A percentile compares a stretch with the other conserved stretches of the same genome.
phyloP scores from a whole-genome alignment of 1,140 invertebrate species.

The Papilio aristodemus region DNA sequence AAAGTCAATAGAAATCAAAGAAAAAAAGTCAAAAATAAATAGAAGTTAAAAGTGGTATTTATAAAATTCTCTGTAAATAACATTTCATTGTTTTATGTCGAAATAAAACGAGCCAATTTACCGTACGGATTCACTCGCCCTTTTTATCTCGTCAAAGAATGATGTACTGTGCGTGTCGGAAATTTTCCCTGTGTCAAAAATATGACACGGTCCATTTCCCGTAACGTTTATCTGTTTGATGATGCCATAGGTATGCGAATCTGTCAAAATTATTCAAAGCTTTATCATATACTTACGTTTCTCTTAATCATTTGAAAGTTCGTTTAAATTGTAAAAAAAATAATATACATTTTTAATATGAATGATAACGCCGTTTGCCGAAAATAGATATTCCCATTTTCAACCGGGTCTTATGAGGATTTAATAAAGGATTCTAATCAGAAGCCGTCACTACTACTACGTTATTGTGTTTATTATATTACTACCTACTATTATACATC shows the following conservation, averaged over 20 bases:
- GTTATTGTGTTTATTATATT: too few species aligned
- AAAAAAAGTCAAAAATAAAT: too few species aligned
- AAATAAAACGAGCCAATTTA: conserved; percentile 38
- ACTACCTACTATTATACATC: too few species aligned
- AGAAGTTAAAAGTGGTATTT: background rate
- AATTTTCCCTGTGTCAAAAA: conserved; percentile 27
- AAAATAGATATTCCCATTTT: too few species aligned
- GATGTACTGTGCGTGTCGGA: conserved; percentile 28
- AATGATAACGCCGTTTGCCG: too few species aligned
- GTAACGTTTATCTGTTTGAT: conserved; percentile 14
- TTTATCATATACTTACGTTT: background rate
- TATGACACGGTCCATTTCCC: conserved; percentile 21
- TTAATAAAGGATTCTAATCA: too few species aligned
- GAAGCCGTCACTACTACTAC: too few species aligned
- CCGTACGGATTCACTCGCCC: conserved; percentile 37
- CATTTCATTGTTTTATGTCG: conserved; percentile 42
- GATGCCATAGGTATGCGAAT: background rate
- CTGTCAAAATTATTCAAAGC: background rate
- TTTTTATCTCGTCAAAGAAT: conserved; percentile 38
- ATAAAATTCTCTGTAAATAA: background rate
- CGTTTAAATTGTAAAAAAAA: too few species aligned
- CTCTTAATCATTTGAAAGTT: too few species aligned
- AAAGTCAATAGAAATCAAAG: too few species aligned
- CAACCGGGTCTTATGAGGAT: too few species aligned
- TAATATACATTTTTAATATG: too few species aligned